Evolutionary conservation across 2,113 vertebrate species (phyloP), one percentile per base, ranked within the genome.

Genomic region (Passer montanus): DNA sequence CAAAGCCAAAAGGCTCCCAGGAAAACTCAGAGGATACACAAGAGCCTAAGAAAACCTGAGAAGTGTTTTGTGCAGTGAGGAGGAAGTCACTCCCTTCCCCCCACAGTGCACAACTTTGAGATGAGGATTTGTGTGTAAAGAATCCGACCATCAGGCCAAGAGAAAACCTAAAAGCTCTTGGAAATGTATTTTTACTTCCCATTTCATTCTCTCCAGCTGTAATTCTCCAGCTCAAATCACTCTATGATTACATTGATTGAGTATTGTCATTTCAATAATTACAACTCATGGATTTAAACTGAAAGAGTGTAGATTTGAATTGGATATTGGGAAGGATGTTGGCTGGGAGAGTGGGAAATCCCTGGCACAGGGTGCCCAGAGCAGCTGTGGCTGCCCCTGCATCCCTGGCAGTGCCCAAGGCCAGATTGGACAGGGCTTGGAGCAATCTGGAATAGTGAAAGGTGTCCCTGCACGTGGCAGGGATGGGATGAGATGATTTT

Each of bases 361-460:
- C 6, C 55, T 78, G 84, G 84, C 18, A 52, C 11, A 37, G 33
- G 15, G 3, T 69, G 6, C 46, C 39, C 62, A 75, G 46, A 76
- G 62, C 0, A 41, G 47, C 39, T 67, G 46, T 2, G 46, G 39
- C 39, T 50, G 43, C 59, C 12, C 50, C 76, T 50, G 72, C 13
- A 73, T 50, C 59, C 53, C 39, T 75, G 86, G 28, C 0, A 74
- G 7, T n/a, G 55, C 0, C 58, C 58, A 23, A 62, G 55, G 10
- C 41, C 28, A 8, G 84, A 56, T 0, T 82, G 62, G 77, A n/a
- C 47, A 6, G 44, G 22, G 27, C 4, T 58, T 5, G 68, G 46
- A 75, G 46, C 46, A 52, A 1, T 3, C 28, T 62, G 87, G 55
- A 11, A 9, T 0, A 4, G 30, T 26, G 53, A 20, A 0, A 75